Evolutionary conservation across 2,888 invertebrate genomes (phyloP).

Genomic region (Caenorhabditis imperialis): DNA sequence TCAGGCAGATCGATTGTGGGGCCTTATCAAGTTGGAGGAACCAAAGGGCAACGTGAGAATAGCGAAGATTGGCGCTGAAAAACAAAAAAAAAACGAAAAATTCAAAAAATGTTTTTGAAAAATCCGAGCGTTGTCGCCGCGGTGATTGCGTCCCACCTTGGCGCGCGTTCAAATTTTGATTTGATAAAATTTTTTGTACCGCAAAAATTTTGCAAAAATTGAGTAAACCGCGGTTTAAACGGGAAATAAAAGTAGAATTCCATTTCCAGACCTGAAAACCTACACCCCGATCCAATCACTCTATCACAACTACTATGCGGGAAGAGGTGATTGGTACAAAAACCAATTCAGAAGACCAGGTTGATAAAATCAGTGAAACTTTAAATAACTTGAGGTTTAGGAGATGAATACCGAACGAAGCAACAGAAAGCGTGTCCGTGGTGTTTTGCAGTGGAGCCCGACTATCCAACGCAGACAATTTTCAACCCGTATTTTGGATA

Average conservation of each 20-base stretch:
- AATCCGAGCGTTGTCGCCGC: conserved; percentile 15
- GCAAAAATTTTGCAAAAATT: too few species aligned
- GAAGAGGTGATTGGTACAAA: conserved; percentile 61
- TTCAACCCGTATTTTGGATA: conserved; percentile 40
- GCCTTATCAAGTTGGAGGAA: conserved; percentile 53
- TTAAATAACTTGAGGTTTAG: conserved; percentile 21
- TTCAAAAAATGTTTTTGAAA: conserved; percentile 1
- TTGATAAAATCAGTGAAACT: conserved; percentile 3
- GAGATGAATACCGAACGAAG: conserved; percentile 67
- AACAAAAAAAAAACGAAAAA: conserved; percentile 2
- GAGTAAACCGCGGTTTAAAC: too few species aligned
- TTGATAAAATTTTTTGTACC: too few species aligned
- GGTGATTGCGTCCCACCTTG: neutral
- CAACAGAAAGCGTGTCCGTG: conserved; percentile 68
- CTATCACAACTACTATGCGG: conserved; percentile 58
- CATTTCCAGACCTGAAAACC: conserved; percentile 45
- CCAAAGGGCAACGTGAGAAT: conserved; percentile 53
- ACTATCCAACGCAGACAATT: conserved; percentile 55
- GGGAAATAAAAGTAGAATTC: neutral
- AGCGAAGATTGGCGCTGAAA: too few species aligned
- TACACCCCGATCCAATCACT: conserved; percentile 53
- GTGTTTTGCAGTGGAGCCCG: conserved; percentile 66
- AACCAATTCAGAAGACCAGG: conserved; percentile 58
- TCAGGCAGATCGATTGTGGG: conserved; percentile 54
- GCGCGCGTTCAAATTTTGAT: conserved; percentile 11